Evolutionary conservation across 1,140 invertebrate species (phyloP), one percentile per base, ranked within the genome.

Genomic region (Apis dorsata): DNA sequence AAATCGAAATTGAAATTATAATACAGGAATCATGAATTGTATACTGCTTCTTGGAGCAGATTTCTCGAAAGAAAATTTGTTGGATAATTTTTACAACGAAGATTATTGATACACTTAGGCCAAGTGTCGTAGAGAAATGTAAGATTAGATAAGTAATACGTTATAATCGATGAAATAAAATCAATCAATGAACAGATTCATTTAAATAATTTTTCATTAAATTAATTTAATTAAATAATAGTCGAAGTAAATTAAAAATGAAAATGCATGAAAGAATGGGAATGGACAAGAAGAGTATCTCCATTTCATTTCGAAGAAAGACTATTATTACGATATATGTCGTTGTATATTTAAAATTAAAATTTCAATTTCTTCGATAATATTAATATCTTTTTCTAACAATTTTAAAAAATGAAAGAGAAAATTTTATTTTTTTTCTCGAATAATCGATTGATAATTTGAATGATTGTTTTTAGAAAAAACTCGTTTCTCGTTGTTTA

Each of bases 41-140:
- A 24, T 5, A 24, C 8, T 3, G 17, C 8, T 13, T 74, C 13
- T 74, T 17, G n/a, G 17, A 24, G 2, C 44, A 19, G 15, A 49
- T n/a, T 34, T 49, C 4, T 49, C 5, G 10, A 51, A 24, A 63
- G 44, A 9, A 53, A 28, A 2, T 21, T 34, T 28, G 24, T n/a
- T 34, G 2, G 53, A 57, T 1, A 19, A 1, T 17, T 68, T 19
- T 49, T 49, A 10, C 34, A 24, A 24, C 1, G 51, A 17, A 24
- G 28, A 65, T 44, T n/a, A 59, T 44, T 44, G 34, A 44, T 44
- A 44, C 5, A 44, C n/a, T 59, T 81, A 82, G 74, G 70, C 74
- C 80, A 65, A 55, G 49, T 74, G 12, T 55, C 12, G 71, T 69
- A 55, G 63, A n/a, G 9, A 34, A 77, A 34, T 1, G n/a, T 0